Evolutionary conservation across 2,797 vertebrate genomes (phyloP).

Genomic region (Gambelia wislizenii): DNA sequence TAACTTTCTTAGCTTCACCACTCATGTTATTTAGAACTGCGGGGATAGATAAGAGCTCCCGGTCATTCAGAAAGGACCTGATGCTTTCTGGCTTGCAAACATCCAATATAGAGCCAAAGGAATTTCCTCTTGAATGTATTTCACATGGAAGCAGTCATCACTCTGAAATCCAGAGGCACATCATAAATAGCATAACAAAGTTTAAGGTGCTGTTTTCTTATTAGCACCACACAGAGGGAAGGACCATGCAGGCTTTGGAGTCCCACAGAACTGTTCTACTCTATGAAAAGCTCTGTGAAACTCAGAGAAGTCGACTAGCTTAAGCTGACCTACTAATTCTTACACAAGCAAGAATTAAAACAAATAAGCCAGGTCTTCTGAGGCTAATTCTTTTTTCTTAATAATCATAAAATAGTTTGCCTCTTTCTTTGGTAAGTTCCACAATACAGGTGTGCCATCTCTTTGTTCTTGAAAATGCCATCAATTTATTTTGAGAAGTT

Average conservation of each 20-base stretch:
- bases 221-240: neutral
- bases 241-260: neutral
- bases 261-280: neutral
- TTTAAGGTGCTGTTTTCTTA: neutral
- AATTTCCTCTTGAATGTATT: neutral
- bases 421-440: neutral
- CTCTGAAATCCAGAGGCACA: neutral
- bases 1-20: neutral
- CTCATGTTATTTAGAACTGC: neutral
- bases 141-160: too few species aligned
- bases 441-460: accelerated
- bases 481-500: neutral
- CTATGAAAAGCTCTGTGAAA: neutral
- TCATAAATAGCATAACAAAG: neutral
- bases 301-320: neutral
- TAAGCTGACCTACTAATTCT: neutral
- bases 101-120: too few species aligned
- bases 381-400: neutral
- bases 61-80: neutral
- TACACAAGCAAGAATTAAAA: neutral
- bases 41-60: neutral
- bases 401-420: accelerated
- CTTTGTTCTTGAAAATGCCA: neutral
- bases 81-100: neutral
- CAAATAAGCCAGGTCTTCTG: neutral